These are phyloP conservation scores for Hemicordylus capensis DNA, from an alignment of 2,113 vertebrate genomes.

Conservation along the genomic window DNA sequence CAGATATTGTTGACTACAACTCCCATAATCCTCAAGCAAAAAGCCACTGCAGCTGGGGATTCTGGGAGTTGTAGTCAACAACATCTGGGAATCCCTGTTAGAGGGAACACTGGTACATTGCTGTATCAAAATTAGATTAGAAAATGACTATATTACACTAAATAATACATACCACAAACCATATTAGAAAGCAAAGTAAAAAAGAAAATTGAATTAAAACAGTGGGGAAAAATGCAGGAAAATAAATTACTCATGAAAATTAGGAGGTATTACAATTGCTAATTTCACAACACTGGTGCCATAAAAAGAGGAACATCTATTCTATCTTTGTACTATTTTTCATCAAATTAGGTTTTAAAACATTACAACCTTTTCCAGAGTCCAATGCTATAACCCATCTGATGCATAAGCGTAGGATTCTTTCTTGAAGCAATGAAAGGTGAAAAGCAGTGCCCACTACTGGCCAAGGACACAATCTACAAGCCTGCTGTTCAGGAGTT, in stretches of 20 bases:
- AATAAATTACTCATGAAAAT: neutral
- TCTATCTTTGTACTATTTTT: neutral
- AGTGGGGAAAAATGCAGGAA: conserved; percentile 23
- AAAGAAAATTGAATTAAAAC: conserved; percentile 61
- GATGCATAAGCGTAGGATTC: too few species aligned
- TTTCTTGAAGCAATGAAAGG: neutral
- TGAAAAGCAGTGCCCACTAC: neutral
- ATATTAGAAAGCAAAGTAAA: conserved; percentile 67
- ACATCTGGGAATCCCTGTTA: too few species aligned
- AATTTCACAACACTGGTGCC: neutral
- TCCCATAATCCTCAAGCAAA: too few species aligned
- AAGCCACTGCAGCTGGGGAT: too few species aligned
- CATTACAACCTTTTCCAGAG: too few species aligned
- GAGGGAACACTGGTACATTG: too few species aligned
- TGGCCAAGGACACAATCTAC: neutral
- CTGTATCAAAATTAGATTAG: too few species aligned
- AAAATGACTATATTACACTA: neutral
- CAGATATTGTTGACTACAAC: too few species aligned
- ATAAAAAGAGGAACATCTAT: neutral
- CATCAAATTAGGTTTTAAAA: neutral
- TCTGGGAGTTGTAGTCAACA: too few species aligned
- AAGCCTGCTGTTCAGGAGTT: too few species aligned
- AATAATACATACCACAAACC: conserved; percentile 71
- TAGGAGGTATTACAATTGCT: neutral
- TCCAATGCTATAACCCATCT: neutral